These are phyloP conservation scores for Monochamus saltuarius DNA, from an alignment of 1,140 invertebrate genomes.

Conservation along the genomic window DNA sequence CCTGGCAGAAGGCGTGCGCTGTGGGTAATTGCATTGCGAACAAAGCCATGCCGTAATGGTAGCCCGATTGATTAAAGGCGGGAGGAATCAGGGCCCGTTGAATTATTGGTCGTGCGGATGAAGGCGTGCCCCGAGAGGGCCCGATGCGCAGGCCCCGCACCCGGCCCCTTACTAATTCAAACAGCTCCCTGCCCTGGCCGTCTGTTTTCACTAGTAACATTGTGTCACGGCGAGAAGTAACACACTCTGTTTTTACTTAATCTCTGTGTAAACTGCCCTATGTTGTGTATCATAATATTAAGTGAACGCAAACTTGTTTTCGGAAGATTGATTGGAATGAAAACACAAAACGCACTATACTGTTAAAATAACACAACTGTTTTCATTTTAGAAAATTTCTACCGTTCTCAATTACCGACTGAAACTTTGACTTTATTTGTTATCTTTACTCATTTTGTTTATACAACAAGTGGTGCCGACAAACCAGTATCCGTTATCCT, in stretches of 20 bases:
- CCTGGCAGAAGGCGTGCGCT: conserved; percentile 18
- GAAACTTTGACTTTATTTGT: conserved; percentile 35
- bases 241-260: conserved; percentile 54
- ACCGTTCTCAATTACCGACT: conserved; percentile 26
- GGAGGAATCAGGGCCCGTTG: conserved; percentile 2
- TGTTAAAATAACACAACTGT: conserved; percentile 42
- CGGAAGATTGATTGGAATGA: conserved; percentile 50
- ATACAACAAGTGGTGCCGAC: conserved; percentile 24
- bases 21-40: background rate
- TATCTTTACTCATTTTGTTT: conserved; percentile 35
- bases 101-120: conserved; percentile 30
- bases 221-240: conserved; percentile 49
- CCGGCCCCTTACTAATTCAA: conserved; percentile 35
- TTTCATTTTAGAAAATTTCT: conserved; percentile 39
- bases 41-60: conserved; percentile 35
- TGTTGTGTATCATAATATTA: conserved; percentile 56
- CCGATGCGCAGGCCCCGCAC: conserved; percentile 30
- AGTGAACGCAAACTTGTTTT: conserved; percentile 52
- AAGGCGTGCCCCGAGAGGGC: conserved; percentile 22
- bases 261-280: conserved; percentile 52
- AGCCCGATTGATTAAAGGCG: conserved; percentile 38
- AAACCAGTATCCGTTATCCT: conserved; percentile 14
- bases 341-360: conserved; percentile 44
- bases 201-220: conserved; percentile 55
- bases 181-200: conserved; percentile 25